A percentile compares a stretch with the other conserved stretches of the same genome.
phyloP scores from a whole-genome alignment of 2,888 invertebrate genomes.

The Brassicogethes aeneus region DNA sequence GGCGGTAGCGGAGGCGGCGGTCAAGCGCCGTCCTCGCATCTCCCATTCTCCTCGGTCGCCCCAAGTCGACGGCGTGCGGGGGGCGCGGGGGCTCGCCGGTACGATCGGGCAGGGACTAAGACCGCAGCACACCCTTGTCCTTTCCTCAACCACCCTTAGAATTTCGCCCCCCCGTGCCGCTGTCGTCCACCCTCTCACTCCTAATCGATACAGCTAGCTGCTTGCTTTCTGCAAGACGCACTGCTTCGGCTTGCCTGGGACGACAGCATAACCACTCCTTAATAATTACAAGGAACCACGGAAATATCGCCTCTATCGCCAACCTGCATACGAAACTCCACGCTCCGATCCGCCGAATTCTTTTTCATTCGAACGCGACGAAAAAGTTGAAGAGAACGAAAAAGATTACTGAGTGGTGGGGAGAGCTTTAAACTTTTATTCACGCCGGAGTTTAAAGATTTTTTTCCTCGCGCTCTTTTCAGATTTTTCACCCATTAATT shows the following conservation, averaged over 20 bases:
- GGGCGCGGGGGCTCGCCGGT: slow-evolving; percentile 26
- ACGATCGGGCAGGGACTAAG: slow-evolving; percentile 38
- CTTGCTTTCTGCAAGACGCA: slow-evolving; percentile 43
- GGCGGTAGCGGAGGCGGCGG: too few species aligned
- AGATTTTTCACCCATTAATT: too few species aligned
- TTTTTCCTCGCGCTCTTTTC: too few species aligned
- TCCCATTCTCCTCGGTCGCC: slow-evolving; percentile 23
- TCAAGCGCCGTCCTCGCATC: slow-evolving; percentile 16
- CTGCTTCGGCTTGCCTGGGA: slow-evolving; percentile 42
- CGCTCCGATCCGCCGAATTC: slow-evolving; percentile 16
- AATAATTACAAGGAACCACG: slow-evolving; percentile 32
- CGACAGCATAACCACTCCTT: slow-evolving; percentile 41
- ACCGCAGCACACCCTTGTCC: slow-evolving; percentile 42
- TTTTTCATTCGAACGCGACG: slow-evolving; percentile 17
- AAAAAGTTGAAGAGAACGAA: slow-evolving; percentile 17
- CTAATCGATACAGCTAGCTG: slow-evolving; percentile 43
- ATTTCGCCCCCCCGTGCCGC: slow-evolving; percentile 19
- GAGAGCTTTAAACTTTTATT: too few species aligned
- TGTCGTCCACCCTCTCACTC: slow-evolving; percentile 26
- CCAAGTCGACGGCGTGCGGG: slow-evolving; percentile 24
- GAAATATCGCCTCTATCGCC: slow-evolving; percentile 29
- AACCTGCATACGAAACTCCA: too few species aligned
- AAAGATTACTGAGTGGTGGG: slow-evolving; percentile 6
- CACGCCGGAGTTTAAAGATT: too few species aligned
- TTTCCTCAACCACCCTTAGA: slow-evolving; percentile 41